Evolutionary conservation across 2,113 vertebrate genomes (phyloP).

Genomic region (Rhinolophus ferrumequinum): DNA sequence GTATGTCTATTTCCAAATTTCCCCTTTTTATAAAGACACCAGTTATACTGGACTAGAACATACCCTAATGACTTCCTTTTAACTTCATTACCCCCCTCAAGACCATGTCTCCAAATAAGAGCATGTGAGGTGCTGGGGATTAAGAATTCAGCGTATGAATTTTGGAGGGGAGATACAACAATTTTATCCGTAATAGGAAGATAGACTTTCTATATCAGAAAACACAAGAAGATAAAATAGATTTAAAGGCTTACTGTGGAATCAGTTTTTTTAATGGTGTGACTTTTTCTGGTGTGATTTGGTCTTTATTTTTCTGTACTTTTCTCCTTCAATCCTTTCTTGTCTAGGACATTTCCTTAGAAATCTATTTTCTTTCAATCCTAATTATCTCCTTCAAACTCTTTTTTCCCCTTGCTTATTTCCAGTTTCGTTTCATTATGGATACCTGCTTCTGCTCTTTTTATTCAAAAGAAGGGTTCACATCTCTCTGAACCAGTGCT

Average conservation of each 20-base stretch:
- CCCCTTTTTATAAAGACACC: not conserved
- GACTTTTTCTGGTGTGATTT: not conserved
- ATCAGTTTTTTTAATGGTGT: not conserved
- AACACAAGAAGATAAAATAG: not conserved
- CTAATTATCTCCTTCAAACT: not conserved
- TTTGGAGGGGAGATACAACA: not conserved
- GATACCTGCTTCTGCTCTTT: not conserved
- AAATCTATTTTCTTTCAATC: conserved; percentile 35
- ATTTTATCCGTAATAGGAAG: not conserved
- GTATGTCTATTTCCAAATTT: not conserved
- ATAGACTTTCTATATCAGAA: not conserved
- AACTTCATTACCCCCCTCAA: not conserved
- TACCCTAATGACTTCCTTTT: not conserved
- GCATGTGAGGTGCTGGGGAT: not conserved
- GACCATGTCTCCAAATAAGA: not conserved
- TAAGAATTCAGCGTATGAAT: not conserved
- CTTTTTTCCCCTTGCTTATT: not conserved
- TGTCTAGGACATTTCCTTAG: not conserved
- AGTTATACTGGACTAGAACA: not conserved
- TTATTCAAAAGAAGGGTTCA: conserved; percentile 29
- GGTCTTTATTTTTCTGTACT: not conserved
- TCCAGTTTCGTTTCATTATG: not conserved
- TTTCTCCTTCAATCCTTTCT: not conserved
- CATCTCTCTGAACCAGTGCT: not conserved
- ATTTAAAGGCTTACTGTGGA: not conserved